These are phyloP conservation scores for Dreissena polymorpha DNA, from an alignment of 1,140 invertebrate genomes.

Conservation along the genomic window DNA sequence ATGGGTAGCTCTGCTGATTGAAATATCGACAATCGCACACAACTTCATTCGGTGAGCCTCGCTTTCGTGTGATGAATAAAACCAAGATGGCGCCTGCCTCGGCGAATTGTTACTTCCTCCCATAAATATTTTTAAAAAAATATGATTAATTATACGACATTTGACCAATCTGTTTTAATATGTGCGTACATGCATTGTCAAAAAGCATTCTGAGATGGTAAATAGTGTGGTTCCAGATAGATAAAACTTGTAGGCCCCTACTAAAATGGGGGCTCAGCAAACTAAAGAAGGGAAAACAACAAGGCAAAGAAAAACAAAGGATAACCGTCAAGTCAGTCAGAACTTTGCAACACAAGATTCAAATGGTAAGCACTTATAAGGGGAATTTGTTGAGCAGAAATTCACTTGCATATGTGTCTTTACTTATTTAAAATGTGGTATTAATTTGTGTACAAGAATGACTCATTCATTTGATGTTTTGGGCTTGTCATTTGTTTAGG, in stretches of 20 bases:
- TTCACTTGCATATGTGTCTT: not conserved
- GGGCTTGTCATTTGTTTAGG: no score
- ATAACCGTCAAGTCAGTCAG: constrained; percentile 54
- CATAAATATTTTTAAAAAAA: not conserved
- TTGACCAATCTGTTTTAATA: constrained; percentile 21
- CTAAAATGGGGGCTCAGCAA: constrained; percentile 66
- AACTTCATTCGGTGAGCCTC: constrained; percentile 51
- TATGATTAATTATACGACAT: not conserved
- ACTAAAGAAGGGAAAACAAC: constrained; percentile 59
- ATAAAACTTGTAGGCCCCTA: constrained; percentile 24
- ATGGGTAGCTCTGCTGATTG: no score
- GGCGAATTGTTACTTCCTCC: constrained; percentile 20
- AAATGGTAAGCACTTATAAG: constrained; percentile 56
- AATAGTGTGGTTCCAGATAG: constrained; percentile 38
- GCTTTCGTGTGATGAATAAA: constrained; percentile 40
- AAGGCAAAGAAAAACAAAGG: constrained; percentile 66
- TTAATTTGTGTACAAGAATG: not conserved
- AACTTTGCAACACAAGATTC: constrained; percentile 49
- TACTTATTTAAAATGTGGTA: not conserved
- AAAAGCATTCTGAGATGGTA: constrained; percentile 33
- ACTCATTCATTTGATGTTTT: not conserved
- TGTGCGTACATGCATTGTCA: constrained; percentile 1
- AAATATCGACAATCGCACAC: not conserved
- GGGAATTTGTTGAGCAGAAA: not conserved
- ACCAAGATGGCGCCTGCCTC: constrained; percentile 67